Conservation (phyloP, 2,888 invertebrate genomes). For the Agrotis ipsilon region DNA sequence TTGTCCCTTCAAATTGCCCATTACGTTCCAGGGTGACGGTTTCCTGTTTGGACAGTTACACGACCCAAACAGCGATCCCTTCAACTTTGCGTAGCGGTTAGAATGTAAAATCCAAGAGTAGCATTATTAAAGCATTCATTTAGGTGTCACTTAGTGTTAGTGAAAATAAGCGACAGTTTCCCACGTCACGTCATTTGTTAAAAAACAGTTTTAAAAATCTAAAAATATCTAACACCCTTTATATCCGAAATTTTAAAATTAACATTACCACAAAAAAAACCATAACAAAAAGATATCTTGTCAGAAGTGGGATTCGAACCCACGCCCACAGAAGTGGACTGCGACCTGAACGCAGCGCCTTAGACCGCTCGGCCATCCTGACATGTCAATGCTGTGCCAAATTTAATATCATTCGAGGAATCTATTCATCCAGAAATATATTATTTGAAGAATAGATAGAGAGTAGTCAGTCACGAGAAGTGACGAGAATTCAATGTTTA, state of each 20-base stretch:
- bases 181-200: too few relatives aligned
- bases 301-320: constrained; percentile 57
- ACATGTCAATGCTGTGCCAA: rapidly evolving
- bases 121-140: neutral
- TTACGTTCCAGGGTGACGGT: too few relatives aligned
- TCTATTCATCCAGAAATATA: neutral
- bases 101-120: neutral
- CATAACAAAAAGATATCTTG: constrained; percentile 19
- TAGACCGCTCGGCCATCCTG: constrained; percentile 57
- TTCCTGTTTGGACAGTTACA: too few relatives aligned
- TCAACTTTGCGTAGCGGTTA: neutral
- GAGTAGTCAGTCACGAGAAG: too few relatives aligned
- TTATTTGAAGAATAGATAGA: neutral
- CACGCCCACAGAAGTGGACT: constrained; percentile 57
- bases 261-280: neutral
- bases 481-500: too few relatives aligned
- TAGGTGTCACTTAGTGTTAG: neutral
- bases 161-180: neutral
- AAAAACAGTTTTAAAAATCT: too few relatives aligned
- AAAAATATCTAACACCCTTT: too few relatives aligned
- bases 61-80: neutral
- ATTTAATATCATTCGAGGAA: constrained; percentile 36
- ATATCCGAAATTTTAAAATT: too few relatives aligned
- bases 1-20: too few relatives aligned
- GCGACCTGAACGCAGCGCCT: constrained; percentile 57